Evolutionary conservation across 2,888 invertebrate genomes (phyloP), one percentile per base, ranked within the genome.

Genomic region (Dysmachus trigonus): DNA sequence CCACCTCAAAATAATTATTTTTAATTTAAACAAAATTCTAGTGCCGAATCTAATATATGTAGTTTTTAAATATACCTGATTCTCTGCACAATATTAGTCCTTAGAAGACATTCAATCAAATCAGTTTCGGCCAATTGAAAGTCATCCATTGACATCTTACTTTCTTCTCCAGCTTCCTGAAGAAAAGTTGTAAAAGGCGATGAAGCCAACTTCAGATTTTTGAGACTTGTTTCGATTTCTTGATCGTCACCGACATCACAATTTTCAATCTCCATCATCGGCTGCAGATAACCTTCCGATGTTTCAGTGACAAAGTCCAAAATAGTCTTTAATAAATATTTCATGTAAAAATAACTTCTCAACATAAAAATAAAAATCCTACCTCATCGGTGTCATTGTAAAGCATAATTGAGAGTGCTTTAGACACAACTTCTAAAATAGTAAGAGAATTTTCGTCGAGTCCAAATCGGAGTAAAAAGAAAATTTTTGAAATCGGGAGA

Each of bases 51-150:
- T n/a, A n/a, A n/a, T n/a, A n/a, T n/a, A n/a, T n/a, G n/a, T n/a
- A n/a, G n/a, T n/a, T n/a, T n/a, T n/a, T n/a, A n/a, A n/a, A n/a
- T n/a, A n/a, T 30, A 95, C 93, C 94, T 93, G 81, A 96, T 94
- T 88, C 98, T 94, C 87, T 95, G 94, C 31, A 97, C 91, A 88
- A 98, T 94, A 90, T 97, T 95, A 13, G 96, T 96, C 89, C 97
- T 93, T 22, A 95, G 90, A 33, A 96, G 92, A 87, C 96, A 95
- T 88, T 95, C 93, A 53, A 97, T 93, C 4, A 98, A 92, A 93
- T 98, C 97, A 38, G 95, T 94, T 93, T 97, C 97, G 8, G 96
- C 95, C 85, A 98, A 92, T 91, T 98, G 96, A 90, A 96, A 96
- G 92, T 98, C 98, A 90, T 97, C 97, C 88, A 97, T 93, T 86